These are phyloP conservation scores for Nephila pilipes DNA, from an alignment of 1,140 invertebrate species.

Conservation along the genomic window DNA sequence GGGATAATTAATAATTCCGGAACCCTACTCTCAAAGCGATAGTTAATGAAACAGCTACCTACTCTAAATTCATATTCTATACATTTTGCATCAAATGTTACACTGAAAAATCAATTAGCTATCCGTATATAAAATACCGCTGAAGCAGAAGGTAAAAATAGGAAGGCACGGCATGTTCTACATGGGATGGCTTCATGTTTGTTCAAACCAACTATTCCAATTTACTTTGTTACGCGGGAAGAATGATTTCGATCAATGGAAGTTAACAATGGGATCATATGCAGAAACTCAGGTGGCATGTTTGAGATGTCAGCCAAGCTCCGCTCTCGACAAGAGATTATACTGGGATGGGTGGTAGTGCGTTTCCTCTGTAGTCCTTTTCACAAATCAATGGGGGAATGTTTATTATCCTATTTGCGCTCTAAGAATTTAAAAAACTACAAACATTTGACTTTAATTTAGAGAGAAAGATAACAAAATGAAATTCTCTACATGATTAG, in stretches of 20 bases:
- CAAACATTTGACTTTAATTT: too few relatives aligned
- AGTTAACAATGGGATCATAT: conserved; percentile 51
- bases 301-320: conserved; percentile 16
- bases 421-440: too few relatives aligned
- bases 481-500: too few relatives aligned
- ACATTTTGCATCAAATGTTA: conserved; percentile 70
- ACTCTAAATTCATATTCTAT: conserved; percentile 72
- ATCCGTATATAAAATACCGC: conserved; percentile 35
- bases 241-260: conserved; percentile 36
- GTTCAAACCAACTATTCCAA: conserved; percentile 12
- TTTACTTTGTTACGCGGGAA: conserved; percentile 48
- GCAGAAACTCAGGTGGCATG: conserved; percentile 52
- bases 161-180: background rate
- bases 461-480: too few relatives aligned
- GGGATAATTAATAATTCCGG: conserved; percentile 74
- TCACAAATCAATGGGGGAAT: too few relatives aligned
- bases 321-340: conserved; percentile 4
- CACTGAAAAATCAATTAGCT: conserved; percentile 71
- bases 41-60: conserved; percentile 73
- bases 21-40: conserved; percentile 71
- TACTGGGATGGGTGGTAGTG: background rate
- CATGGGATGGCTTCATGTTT: conserved; percentile 56
- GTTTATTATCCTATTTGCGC: too few relatives aligned
- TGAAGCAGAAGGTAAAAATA: conserved; percentile 24
- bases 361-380: background rate